Evolutionary conservation across 2,888 invertebrate genomes (phyloP).

Genomic region (Coelinius sp.): DNA sequence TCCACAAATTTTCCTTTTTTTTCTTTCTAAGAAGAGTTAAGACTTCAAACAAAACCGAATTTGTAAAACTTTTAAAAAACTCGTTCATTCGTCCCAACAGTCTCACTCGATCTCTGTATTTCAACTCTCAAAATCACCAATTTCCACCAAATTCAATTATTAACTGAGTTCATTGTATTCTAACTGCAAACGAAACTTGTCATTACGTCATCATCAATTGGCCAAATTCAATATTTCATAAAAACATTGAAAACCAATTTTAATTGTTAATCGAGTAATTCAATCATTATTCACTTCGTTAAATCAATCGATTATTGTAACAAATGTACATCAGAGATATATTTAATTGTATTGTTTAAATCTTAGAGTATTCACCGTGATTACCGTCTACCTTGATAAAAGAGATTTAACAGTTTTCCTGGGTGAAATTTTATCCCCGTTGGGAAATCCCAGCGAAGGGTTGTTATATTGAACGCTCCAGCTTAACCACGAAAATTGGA

Average conservation of each 20-base stretch:
- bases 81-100: conserved; percentile 5
- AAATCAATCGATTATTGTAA: neutral
- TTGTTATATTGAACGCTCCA: neutral
- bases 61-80: conserved; percentile 17
- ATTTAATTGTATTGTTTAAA: neutral
- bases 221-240: neutral
- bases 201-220: neutral
- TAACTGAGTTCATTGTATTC: neutral
- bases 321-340: neutral
- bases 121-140: neutral
- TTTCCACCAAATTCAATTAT: conserved; percentile 2
- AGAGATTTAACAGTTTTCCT: neutral
- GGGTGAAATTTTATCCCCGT: neutral
- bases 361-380: neutral
- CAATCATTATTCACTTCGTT: neutral
- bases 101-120: neutral
- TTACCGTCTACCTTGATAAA: neutral
- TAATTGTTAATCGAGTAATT: neutral
- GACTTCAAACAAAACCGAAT: conserved; percentile 5
- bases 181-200: neutral
- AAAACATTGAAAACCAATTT: neutral
- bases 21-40: neutral
- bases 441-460: neutral
- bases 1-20: conserved; percentile 8
- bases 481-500: conserved; percentile 3